Base-by-base conservation (phyloP, 2,888 invertebrate genomes). In the Pilophorus perplexus region DNA sequence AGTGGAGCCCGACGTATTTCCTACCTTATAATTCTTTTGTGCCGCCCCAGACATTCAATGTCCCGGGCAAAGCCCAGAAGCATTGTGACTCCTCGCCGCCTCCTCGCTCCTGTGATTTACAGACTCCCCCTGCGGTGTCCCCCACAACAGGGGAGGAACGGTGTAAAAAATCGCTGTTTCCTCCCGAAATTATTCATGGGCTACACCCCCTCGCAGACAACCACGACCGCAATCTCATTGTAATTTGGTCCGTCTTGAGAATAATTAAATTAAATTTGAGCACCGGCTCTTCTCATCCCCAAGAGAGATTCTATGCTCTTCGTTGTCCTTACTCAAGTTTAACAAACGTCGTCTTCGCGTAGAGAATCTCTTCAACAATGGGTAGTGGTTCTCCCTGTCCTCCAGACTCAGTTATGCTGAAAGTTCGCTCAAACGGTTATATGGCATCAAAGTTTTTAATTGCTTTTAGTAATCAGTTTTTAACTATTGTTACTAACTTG, bases 181-280 rank as follows among this genome's bases (percentile, higher is more conserved):
- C 33, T 33, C 33, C 33, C 6, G 12, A 33, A 33, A 33, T 33
- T 33, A 33, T 33, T 42, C 44, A 16, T 14, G n/a, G n/a, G 5
- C 14, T 42, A 6, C 14, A 6, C 44, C 44, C n/a, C 44, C 44
- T 14, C n/a, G 5, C 44, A 14, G 6, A 42, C 12, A 33, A 10
- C 37, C 12, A 12, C n/a, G n/a, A n/a, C 18, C 44, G n/a, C 44
- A 42, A 14, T 52, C 52, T 52, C 52, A 52, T 52, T 52, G 52
- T 52, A 52, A 52, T 25, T 18, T 23, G 25, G 23, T 10, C 52
- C 27, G 28, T 52, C 52, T 52, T 52, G 27, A 14, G 52, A 18
- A 28, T 52, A 52, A 52, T 52, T 52, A 52, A 52, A 28, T 52
- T 52, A 28, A 52, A 28, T 52, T 52, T 28, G 46, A 46, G 46